Base-by-base conservation (phyloP, 2,113 vertebrate genomes). In the Chaenogobius annularis region DNA sequence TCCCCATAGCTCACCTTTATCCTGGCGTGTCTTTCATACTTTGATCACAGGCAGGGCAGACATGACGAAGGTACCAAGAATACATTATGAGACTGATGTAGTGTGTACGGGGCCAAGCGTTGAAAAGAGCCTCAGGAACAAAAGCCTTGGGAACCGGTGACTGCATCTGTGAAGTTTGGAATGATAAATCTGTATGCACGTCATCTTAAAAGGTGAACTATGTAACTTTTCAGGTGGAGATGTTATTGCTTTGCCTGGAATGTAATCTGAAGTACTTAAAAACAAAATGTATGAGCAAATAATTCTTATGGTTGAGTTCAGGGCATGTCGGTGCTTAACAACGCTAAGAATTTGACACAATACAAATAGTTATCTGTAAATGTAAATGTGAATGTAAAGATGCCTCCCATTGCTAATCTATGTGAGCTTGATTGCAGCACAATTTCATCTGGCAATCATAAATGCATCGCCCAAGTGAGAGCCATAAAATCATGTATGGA, bases 391-490 rank as follows among this genome's bases (percentile, higher is more conserved):
- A n/a, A n/a, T 22, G 7, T 12, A 26, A 22, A 26, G 12, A 66
- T 12, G 12, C 12, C 55, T 58, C 47, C 5, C 31, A 19, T 40
- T 37, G 31, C 7, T 5, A 10, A 66, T 46, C 20, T 44, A 66
- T 23, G 46, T 46, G 19, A 23, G 22, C 3, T 13, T 66, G 63
- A 44, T 46, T 7, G 19, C 5, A 8, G 11, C 20, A 26, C 48
- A n/a, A n/a, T n/a, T n/a, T 15, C 58, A 62, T 71, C 71, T 2
- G 35, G 6, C 35, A 11, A 74, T 78, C 75, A 75, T 31, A 64
- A 73, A 66, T 70, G 65, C 58, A 69, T 72, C 70, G 56, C 71
- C 75, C 66, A 72, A 58, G 55, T 80, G 52, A 72, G 15, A 78
- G 76, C 71, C 69, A 62, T 72, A 58, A 26, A 7, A 43, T 66